Base-by-base conservation (phyloP, 1,140 invertebrate species). In the Drosophila trapezifrons region DNA sequence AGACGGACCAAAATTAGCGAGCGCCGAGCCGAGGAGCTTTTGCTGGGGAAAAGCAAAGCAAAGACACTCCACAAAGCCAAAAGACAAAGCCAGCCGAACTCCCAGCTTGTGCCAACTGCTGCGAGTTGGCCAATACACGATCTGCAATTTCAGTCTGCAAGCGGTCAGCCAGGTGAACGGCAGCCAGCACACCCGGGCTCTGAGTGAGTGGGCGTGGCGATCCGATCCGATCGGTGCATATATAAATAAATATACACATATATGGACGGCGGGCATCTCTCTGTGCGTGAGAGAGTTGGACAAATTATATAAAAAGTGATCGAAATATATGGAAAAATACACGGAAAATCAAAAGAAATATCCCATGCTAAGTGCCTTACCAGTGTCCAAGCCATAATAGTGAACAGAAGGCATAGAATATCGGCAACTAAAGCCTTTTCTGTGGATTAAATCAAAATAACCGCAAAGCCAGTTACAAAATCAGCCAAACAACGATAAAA, bases 61-160 rank as follows among this genome's bases (percentile, higher is more conserved):
- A 67, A 54, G 46, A 47, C 51, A 65, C 67, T 69, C 58, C 54
- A 78, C 72, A 69, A 78, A 62, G 27, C 4, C 67, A 60, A 62
- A 66, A 71, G 54, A 51, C 67, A 60, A 37, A 75, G 65, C 37
- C 62, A 69, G 46, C 71, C 73, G 73, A 76, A 76, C 75, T 67
- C 72, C 73, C 73, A 76, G 56, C 73, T 89, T 77, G 76, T 87
- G 83, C 79, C 83, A 87, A 87, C 76, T 38, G 67, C 76, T 43
- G 67, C 65, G 69, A 67, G 83, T 89, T 91, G 84, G 89, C 89
- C 89, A 91, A 89, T 81, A 76, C 51, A 54, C 89, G 75, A 77
- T 90, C 78, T 91, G 81, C 89, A 86, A 91, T 82, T 89, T 91
- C 74, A 91, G 89, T 91, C 89, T 91, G 89, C 89, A 91, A 90